A percentile compares a stretch with the other conserved stretches of the same genome.
Conservation (phyloP, 2,113 vertebrate species). For the Syngnathus floridae region DNA sequence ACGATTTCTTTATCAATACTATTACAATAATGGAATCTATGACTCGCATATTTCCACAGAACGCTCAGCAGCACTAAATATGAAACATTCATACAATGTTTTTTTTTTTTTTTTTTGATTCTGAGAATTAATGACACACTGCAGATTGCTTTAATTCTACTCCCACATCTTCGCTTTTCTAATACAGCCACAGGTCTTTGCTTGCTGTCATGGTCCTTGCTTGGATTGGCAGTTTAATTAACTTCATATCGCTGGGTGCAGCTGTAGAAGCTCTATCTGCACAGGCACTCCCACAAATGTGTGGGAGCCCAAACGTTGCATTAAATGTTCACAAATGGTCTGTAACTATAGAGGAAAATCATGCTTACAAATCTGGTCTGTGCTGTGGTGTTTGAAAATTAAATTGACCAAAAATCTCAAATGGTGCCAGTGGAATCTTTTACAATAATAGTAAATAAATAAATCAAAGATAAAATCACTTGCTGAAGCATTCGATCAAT, state of each 20-base stretch:
- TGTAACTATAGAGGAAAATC: conserved; percentile 2
- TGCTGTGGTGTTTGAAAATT: neutral
- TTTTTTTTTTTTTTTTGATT: neutral
- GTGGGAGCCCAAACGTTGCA: conserved; percentile 2
- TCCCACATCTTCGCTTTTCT: conserved; percentile 1
- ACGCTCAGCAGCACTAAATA: neutral
- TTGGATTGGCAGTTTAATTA: conserved; percentile 18
- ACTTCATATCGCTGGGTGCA: conserved; percentile 10
- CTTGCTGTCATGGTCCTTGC: conserved; percentile 2
- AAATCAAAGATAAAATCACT: neutral
- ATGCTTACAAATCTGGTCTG: neutral
- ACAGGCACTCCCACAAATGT: neutral
- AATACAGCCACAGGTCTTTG: conserved; percentile 8
- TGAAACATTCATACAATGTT: neutral
- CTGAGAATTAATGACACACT: conserved; percentile 3
- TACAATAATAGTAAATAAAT: neutral
- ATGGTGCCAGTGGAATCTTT: neutral
- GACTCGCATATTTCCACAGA: neutral
- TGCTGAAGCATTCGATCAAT: neutral
- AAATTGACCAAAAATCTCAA: neutral
- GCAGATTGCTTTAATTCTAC: conserved; percentile 5
- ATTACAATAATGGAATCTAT: neutral
- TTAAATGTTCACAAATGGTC: neutral
- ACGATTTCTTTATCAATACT: conserved; percentile 1
- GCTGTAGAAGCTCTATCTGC: conserved; percentile 7